These are phyloP conservation scores for Lycaon pictus DNA, from an alignment of 2,113 vertebrate genomes.

Conservation along the genomic window DNA sequence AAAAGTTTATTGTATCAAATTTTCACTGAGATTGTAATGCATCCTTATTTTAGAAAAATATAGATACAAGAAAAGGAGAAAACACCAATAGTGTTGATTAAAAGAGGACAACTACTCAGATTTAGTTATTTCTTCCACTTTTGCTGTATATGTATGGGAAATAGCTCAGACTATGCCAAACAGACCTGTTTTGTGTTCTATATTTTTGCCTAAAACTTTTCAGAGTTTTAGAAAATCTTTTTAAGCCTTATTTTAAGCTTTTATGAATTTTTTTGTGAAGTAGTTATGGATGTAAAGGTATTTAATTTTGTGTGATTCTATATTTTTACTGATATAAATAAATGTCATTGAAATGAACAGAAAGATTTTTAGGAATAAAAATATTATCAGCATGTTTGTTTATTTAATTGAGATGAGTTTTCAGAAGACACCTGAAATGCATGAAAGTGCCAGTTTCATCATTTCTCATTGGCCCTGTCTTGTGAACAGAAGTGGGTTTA, in stretches of 20 bases:
- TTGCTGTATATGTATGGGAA: neutral
- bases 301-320: neutral
- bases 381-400: neutral
- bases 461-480: neutral
- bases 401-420: neutral
- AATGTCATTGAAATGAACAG: neutral
- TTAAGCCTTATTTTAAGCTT: neutral
- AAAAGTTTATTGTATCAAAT: neutral
- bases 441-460: neutral
- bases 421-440: fast-evolving
- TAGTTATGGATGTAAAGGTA: neutral
- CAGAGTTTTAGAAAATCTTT: neutral
- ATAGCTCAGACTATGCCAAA: neutral
- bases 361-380: neutral
- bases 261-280: neutral
- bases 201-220: neutral
- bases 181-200: fast-evolving
- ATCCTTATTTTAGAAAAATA: neutral
- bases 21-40: neutral
- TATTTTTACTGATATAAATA: neutral
- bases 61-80: neutral
- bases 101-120: neutral
- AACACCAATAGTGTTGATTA: neutral
- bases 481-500: neutral
- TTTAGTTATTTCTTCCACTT: neutral